These are phyloP conservation scores for Fundulus diaphanus DNA, from an alignment of 2,797 vertebrate genomes.

Conservation along the genomic window DNA sequence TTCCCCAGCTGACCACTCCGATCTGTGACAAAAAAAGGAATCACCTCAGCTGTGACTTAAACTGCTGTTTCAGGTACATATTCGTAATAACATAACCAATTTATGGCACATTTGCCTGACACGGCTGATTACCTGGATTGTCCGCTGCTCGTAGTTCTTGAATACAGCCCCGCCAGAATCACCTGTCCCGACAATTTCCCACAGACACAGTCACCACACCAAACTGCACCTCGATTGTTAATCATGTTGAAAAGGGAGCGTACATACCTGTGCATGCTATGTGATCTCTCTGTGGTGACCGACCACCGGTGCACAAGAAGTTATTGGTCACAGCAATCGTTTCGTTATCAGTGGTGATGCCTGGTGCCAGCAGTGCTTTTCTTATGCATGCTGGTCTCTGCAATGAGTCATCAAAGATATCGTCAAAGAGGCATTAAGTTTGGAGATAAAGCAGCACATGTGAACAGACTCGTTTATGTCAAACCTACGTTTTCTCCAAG, in stretches of 20 bases:
- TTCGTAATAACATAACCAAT: too few species aligned
- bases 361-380: conserved; percentile 32
- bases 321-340: conserved; percentile 63
- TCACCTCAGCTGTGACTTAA: neutral
- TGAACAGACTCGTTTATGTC: neutral
- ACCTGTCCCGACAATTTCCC: conserved; percentile 46
- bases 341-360: conserved; percentile 22
- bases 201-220: neutral
- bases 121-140: conserved; percentile 63
- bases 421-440: neutral
- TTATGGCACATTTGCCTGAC: neutral
- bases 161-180: conserved; percentile 76
- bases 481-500: conserved; percentile 58
- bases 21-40: conserved; percentile 45
- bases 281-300: neutral
- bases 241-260: neutral
- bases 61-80: neutral
- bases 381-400: conserved; percentile 65
- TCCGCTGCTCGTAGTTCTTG: conserved; percentile 59
- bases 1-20: conserved; percentile 75
- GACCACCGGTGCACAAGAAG: conserved; percentile 74
- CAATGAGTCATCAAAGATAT: neutral
- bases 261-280: conserved; percentile 66
- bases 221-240: neutral
- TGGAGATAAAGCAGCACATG: neutral